Base-by-base conservation (phyloP, 2,113 vertebrate genomes). In the Oryzias woworae region DNA sequence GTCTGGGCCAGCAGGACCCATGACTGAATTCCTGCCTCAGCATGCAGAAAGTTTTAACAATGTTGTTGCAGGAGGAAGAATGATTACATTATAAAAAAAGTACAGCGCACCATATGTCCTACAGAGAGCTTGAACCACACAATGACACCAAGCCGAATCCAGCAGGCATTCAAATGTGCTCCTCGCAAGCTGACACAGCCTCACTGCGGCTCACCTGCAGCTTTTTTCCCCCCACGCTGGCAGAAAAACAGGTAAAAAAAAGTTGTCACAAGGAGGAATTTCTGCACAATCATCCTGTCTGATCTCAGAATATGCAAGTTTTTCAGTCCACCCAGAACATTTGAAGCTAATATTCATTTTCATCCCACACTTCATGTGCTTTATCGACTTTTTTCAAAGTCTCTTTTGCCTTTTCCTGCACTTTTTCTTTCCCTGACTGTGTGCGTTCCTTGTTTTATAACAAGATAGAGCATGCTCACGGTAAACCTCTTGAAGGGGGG, bases 401-500 rank as follows among this genome's bases (percentile, higher is more conserved):
- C 36, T 36, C 10, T 28, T 28, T 28, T 28, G 60, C 79, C 58
- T 53, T 57, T 66, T 50, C 62, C 59, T 44, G 59, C 57, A 51
- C 42, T 1, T 77, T 64, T 85, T 65, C 43, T 78, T 80, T 87
- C 77, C 50, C 68, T 58, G 54, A 68, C 58, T 82, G 75, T 80
- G 62, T 66, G 2, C 77, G 73, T 73, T 78, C 71, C 75, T 85
- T 87, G 76, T 89, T 85, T 87, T 84, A 83, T 64, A 91, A 94
- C 94, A 94, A 92, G 94, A 94, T 79, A 53, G 88, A 88, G 89
- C 93, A 93, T 65, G 93, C 90, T 91, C 78, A 58, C 86, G 84
- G 69, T 90, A 92, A 91, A 91, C 88, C 93, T 87, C 55, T 74
- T 66, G 71, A 71, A 76, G 85, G 71, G 78, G 87, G 81, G 73